These are phyloP conservation scores for Sebastes vulpes DNA, from an alignment of 2,797 vertebrate genomes.

Conservation along the genomic window DNA sequence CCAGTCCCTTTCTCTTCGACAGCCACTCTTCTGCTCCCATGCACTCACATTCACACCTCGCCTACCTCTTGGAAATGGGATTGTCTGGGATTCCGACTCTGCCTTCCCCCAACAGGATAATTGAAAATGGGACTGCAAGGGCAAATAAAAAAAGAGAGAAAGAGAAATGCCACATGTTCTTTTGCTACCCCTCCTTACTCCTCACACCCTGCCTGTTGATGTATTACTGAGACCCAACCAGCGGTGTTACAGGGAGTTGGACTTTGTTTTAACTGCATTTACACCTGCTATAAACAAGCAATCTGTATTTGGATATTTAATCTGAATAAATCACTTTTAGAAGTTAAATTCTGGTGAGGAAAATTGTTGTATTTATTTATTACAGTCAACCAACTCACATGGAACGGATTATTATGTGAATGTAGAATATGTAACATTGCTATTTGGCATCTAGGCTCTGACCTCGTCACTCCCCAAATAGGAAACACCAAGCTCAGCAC, in stretches of 20 bases:
- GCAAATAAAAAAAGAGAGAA: constrained; percentile 42
- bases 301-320: neutral
- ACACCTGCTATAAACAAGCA: neutral
- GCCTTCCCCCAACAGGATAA: constrained; percentile 73
- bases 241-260: neutral
- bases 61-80: constrained; percentile 79
- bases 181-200: constrained; percentile 6
- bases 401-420: neutral
- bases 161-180: constrained; percentile 48
- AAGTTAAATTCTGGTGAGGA: neutral
- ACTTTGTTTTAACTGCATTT: neutral
- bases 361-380: neutral
- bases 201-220: constrained; percentile 54
- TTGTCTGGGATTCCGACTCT: constrained; percentile 75
- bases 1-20: constrained; percentile 88
- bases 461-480: neutral
- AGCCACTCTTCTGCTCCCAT: constrained; percentile 92
- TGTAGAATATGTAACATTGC: neutral
- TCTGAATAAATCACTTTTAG: neutral
- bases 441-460: neutral
- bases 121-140: constrained; percentile 73
- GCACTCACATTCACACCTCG: constrained; percentile 87
- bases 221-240: neutral
- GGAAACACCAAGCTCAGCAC: neutral
- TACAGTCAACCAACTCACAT: neutral